Percentiles rank a stretch among this genome's conserved stretches.
Conservation (phyloP, 2,888 invertebrate species). For the Sphecodes monilicornis region DNA sequence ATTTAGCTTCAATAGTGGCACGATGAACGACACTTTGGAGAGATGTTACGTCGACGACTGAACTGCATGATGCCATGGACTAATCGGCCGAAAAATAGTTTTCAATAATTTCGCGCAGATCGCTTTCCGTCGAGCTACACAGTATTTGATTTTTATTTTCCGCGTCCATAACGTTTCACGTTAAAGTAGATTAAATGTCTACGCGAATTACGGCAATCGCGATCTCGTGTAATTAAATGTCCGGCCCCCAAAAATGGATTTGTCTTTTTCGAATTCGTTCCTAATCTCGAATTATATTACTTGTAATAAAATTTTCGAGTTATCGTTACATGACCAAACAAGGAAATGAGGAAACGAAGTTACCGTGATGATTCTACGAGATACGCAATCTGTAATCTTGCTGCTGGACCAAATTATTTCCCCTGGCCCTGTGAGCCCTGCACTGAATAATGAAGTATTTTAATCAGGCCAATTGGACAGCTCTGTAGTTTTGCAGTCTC, state of each 20-base stretch:
- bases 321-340: not conserved
- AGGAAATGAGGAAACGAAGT: not conserved
- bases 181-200: not conserved
- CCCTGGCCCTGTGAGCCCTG: not conserved
- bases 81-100: constrained; percentile 38
- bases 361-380: not conserved
- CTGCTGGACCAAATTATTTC: constrained; percentile 3
- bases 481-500: not conserved
- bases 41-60: constrained; percentile 25
- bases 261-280: not conserved
- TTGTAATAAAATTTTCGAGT: not conserved
- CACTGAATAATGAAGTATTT: constrained; percentile 33
- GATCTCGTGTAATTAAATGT: not conserved
- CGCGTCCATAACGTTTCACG: not conserved
- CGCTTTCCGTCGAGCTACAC: not conserved
- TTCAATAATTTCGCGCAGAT: not conserved
- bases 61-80: constrained; percentile 1
- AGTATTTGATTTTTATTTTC: not conserved
- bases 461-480: constrained; percentile 33
- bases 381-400: not conserved
- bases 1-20: constrained; percentile 40
- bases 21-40: constrained; percentile 46
- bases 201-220: not conserved
- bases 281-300: not conserved
- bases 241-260: not conserved